Evolutionary conservation across 2,797 vertebrate species (phyloP), one percentile per base, ranked within the genome.

Genomic region (Galaxias olidus): DNA sequence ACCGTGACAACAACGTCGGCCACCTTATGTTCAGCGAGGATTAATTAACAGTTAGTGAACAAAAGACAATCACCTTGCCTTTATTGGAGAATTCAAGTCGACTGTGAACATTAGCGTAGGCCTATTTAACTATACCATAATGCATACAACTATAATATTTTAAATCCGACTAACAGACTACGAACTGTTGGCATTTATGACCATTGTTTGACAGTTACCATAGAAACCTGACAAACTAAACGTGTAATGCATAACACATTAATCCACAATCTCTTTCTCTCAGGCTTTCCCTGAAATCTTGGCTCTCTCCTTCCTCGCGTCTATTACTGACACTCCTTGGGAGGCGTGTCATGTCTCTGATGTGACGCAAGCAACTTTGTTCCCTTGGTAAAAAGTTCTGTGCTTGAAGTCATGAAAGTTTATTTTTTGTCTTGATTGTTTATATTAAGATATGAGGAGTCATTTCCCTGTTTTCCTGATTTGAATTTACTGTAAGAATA

Each of bases 381-480:
- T 17, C 3, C 52, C 13, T 45, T 43, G 57, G 61, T 71, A 72
- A 74, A n/a, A n/a, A n/a, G n/a, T n/a, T 71, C 56, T 53, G 63
- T 67, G 56, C 46, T 61, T 51, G 58, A 1, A 61, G 48, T 4
- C 12, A 43, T 8, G 45, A 30, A 65, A 62, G 40, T 60, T 17
- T 12, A 1, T 62, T 64, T 9, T 15, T 41, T 58, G 15, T 50
- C 17, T 10, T 75, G 2, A 6, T 1, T 14, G 11, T 10, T 46
- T 80, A 79, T 73, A 86, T 72, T 40, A 82, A 79, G 81, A 84
- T 30, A 30, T 30, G 30, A 30, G 6, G 30, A 30, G 30, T 30
- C 30, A 30, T 30, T 30, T 30, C 6, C 30, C 30, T 30, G 8
- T 75, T 60, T 69, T 87, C 84, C 81, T 3, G 6, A 2, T 3